Conservation (phyloP, 2,113 vertebrate species). For the Penelope pileata region DNA sequence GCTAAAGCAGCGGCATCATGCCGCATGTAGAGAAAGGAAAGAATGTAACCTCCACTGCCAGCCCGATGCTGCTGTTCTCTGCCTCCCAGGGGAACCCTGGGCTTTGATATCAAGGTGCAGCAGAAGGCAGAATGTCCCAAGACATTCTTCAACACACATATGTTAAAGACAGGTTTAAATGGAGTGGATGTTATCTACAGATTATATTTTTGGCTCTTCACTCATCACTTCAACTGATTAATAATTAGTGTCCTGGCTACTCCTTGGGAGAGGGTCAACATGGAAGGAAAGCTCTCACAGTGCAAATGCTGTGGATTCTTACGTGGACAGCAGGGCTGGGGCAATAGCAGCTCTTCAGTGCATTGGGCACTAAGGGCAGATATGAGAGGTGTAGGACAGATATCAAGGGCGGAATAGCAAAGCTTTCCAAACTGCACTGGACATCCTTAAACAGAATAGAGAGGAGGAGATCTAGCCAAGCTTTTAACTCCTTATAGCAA, state of each 20-base stretch:
- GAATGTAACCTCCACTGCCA: not conserved
- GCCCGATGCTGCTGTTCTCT: not conserved
- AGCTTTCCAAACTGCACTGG: not conserved
- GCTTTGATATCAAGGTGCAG: not conserved
- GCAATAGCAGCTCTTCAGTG: not conserved
- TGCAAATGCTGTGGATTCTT: not conserved
- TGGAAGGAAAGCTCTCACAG: not conserved
- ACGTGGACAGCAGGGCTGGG: not conserved
- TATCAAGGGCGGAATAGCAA: not conserved
- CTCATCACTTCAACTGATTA: not conserved
- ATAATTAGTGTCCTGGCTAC: not conserved
- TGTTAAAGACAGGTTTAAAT: not conserved
- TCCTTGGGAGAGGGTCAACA: not conserved
- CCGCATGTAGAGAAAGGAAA: not conserved
- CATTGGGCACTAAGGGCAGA: accelerated
- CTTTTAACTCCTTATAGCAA: not conserved
- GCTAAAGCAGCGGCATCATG: not conserved
- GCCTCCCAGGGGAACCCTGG: not conserved
- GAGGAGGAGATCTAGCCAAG: not conserved
- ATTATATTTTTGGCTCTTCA: not conserved
- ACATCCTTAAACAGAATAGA: not conserved
- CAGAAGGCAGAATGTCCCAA: not conserved
- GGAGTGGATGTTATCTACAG: not conserved
- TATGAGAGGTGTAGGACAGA: not conserved
- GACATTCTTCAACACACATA: accelerated